Percentiles rank a stretch among this genome's conserved stretches.
These are phyloP conservation scores for Chelmon rostratus DNA, from an alignment of 2,797 vertebrate genomes.

Conservation along the genomic window DNA sequence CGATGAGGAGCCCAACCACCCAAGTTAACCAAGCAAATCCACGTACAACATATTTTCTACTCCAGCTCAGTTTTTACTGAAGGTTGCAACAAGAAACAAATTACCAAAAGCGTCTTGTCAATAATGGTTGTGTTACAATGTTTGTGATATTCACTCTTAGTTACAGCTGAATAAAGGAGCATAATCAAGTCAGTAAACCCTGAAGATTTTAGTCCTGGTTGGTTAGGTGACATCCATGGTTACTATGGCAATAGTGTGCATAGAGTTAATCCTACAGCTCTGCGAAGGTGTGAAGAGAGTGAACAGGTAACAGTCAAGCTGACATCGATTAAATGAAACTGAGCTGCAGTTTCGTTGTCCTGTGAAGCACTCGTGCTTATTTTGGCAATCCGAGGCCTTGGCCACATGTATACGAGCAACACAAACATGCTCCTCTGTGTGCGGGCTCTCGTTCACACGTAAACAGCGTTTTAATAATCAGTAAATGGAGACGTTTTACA, in stretches of 20 bases:
- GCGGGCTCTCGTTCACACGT: too few species aligned
- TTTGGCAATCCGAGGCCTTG: background rate
- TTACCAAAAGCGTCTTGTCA: background rate
- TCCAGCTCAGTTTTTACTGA: constrained; percentile 20
- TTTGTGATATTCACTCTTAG: background rate
- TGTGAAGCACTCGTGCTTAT: background rate
- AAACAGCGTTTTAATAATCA: too few species aligned
- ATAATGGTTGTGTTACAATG: background rate
- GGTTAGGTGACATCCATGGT: constrained; percentile 3
- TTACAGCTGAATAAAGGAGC: background rate
- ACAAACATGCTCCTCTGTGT: too few species aligned
- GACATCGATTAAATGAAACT: background rate
- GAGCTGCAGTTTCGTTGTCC: background rate
- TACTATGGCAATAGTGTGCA: constrained; percentile 19
- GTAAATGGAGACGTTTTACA: too few species aligned
- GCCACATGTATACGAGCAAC: too few species aligned
- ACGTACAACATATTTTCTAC: background rate
- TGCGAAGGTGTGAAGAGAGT: background rate
- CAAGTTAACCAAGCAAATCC: background rate
- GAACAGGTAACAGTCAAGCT: background rate
- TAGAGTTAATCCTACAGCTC: background rate
- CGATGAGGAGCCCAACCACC: background rate
- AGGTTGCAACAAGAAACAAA: background rate
- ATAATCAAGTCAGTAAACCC: background rate
- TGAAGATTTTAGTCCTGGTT: background rate